phyloP scores from a whole-genome alignment of 1,140 invertebrate species.

The Oscheius sp. region DNA sequence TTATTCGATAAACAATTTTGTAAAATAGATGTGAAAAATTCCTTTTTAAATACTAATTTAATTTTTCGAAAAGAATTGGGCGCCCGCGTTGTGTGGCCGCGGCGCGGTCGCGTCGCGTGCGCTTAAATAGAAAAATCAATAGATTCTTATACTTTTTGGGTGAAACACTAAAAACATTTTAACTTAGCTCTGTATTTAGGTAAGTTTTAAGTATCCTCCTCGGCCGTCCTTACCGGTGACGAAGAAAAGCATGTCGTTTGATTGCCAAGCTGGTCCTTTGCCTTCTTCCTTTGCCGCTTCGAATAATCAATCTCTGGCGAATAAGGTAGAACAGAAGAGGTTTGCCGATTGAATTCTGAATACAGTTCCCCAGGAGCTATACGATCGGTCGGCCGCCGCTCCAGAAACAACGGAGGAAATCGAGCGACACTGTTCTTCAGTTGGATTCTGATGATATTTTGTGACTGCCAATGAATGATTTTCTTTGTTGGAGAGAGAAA shows the following conservation, averaged over 20 bases:
- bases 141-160: no score
- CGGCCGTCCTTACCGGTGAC: not conserved
- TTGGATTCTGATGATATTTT: constrained; percentile 7
- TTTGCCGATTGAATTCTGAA: not conserved
- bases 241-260: constrained; percentile 8
- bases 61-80: no score
- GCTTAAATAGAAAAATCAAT: no score
- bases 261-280: not conserved
- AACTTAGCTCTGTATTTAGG: no score
- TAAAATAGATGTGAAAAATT: no score
- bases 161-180: no score
- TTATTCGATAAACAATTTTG: no score
- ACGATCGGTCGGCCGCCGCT: not conserved
- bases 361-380: not conserved
- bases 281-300: not conserved
- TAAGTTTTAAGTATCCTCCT: not conserved
- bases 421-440: constrained; percentile 4
- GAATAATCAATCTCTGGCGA: not conserved
- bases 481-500: no score
- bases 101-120: no score
- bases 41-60: no score
- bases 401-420: constrained; percentile 11
- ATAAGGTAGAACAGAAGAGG: not conserved
- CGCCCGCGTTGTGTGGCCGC: no score
- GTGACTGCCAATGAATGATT: no score